Conservation (phyloP, 1,140 invertebrate species). For the Drosophila auraria region DNA sequence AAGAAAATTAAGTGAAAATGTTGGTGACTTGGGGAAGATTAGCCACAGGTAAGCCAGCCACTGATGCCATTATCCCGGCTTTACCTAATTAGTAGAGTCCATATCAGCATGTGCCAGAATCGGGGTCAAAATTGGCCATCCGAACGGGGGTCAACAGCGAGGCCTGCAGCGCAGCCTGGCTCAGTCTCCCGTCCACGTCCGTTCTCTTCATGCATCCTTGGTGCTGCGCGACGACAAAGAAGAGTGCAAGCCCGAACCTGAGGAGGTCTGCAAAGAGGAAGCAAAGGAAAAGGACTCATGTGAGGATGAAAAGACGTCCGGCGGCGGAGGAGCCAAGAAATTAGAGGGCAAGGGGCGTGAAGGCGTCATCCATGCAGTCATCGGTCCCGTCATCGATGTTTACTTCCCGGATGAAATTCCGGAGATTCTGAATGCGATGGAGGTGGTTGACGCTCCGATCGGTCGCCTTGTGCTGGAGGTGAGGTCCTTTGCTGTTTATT, state of each 20-base stretch:
- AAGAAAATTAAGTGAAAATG: neutral
- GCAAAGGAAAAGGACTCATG: slow-evolving; percentile 86
- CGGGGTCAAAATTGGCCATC: slow-evolving; percentile 3
- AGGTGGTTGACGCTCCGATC: slow-evolving; percentile 88
- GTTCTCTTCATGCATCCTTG: slow-evolving; percentile 9
- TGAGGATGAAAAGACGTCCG: neutral
- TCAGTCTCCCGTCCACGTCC: neutral
- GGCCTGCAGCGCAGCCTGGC: neutral
- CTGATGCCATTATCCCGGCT: neutral
- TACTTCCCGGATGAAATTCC: slow-evolving; percentile 93
- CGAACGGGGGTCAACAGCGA: neutral
- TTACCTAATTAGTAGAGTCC: neutral
- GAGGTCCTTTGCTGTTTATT: neutral
- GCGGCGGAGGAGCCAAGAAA: neutral
- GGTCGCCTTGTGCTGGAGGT: slow-evolving; percentile 91
- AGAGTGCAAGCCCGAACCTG: slow-evolving; percentile 14
- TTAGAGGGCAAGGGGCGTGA: slow-evolving; percentile 40
- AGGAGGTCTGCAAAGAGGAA: slow-evolving; percentile 9
- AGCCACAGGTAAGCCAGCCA: slow-evolving; percentile 12
- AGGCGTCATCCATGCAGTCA: slow-evolving; percentile 86
- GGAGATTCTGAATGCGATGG: slow-evolving; percentile 93
- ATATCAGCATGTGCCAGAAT: slow-evolving; percentile 19
- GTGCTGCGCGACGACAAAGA: slow-evolving; percentile 8
- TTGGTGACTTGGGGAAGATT: slow-evolving; percentile 16
- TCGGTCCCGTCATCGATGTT: slow-evolving; percentile 95